phyloP scores from a whole-genome alignment of 1,140 invertebrate genomes.

The Anoplophora glabripennis region DNA sequence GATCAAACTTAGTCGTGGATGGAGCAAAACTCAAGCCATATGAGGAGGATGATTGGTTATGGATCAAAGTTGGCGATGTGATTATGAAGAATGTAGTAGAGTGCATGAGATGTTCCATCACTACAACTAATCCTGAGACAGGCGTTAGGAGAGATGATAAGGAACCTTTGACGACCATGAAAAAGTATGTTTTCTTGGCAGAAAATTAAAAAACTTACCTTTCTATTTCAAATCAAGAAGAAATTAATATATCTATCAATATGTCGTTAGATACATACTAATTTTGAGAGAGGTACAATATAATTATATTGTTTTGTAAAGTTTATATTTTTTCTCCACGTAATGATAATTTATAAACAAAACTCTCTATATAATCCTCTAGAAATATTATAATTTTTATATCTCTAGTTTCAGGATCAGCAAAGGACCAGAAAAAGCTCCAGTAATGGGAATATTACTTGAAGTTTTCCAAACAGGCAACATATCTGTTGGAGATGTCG shows the following conservation, averaged over 20 bases:
- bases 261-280: no score
- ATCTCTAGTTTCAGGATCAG: constrained; percentile 37
- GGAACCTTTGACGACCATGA: constrained; percentile 56
- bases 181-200: neutral
- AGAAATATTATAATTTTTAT: no score
- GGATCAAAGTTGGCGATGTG: constrained; percentile 63
- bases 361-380: no score
- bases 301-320: no score
- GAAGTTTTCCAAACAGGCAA: constrained; percentile 33
- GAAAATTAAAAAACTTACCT: no score
- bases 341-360: no score
- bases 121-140: constrained; percentile 58
- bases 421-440: constrained; percentile 24
- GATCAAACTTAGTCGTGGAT: constrained; percentile 67
- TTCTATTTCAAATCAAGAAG: no score
- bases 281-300: no score
- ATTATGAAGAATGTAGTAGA: constrained; percentile 64
- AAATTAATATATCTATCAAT: no score
- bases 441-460: constrained; percentile 35
- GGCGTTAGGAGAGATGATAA: constrained; percentile 51
- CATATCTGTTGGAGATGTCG: constrained; percentile 33
- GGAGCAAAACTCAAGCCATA: constrained; percentile 54
- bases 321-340: no score
- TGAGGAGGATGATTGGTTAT: constrained; percentile 69
- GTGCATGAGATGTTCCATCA: constrained; percentile 60